Evolutionary conservation across 2,888 invertebrate genomes (phyloP).

Genomic region (Sinohyriopsis cumingii): DNA sequence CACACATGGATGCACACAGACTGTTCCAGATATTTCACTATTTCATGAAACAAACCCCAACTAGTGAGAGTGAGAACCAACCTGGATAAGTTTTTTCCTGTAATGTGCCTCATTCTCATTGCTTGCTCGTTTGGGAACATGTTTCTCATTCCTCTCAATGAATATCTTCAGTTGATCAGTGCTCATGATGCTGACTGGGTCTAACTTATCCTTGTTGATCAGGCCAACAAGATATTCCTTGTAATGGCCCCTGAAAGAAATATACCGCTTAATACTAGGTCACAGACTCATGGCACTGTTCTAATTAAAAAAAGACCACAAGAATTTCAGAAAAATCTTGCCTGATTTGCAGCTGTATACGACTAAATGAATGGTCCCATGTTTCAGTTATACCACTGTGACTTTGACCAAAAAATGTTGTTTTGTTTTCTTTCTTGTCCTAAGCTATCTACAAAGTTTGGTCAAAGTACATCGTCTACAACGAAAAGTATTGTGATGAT

Average conservation of each 20-base stretch:
- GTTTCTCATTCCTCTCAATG: constrained; percentile 47
- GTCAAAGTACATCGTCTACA: no score
- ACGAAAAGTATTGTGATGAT: no score
- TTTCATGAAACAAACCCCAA: no score
- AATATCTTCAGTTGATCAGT: constrained; percentile 80
- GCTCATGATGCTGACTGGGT: constrained; percentile 84
- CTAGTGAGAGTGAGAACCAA: constrained; percentile 9
- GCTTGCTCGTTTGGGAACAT: constrained; percentile 27
- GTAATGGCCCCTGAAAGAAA: constrained; percentile 85
- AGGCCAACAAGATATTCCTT: constrained; percentile 88
- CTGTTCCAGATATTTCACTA: no score
- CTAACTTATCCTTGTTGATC: constrained; percentile 82
- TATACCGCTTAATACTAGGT: background rate
- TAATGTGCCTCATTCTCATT: constrained; percentile 41
- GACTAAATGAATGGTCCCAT: no score
- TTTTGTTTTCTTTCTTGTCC: no score
- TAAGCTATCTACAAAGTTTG: no score
- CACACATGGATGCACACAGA: no score
- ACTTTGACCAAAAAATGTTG: no score
- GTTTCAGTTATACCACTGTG: background rate
- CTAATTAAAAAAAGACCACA: background rate
- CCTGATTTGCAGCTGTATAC: background rate
- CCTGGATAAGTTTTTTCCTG: constrained; percentile 41
- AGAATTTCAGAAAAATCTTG: constrained; percentile 31
- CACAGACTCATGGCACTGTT: background rate